A percentile compares a stretch with the other conserved stretches of the same genome.
These are phyloP conservation scores for Echinometra lucunter DNA, from an alignment of 53 echinoderm and acorn worm species.

Conservation along the genomic window DNA sequence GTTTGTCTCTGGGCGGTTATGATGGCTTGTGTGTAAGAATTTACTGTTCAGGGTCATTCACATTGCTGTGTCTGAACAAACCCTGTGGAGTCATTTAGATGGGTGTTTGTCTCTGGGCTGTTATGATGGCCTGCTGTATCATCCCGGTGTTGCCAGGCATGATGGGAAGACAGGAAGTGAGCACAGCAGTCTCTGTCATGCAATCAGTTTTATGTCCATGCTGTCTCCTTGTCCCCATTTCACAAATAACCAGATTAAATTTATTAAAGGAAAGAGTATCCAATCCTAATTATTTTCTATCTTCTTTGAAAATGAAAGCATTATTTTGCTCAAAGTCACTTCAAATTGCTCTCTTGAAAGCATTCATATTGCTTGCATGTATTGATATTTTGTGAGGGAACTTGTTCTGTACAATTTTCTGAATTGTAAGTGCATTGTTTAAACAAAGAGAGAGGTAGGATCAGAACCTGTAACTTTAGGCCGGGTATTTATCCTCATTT, in stretches of 20 bases:
- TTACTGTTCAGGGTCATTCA: not conserved
- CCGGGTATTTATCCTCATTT: no score
- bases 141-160: conserved; percentile 38
- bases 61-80: not conserved
- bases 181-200: conserved; percentile 46
- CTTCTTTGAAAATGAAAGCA: not conserved
- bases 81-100: not conserved
- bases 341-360: not conserved
- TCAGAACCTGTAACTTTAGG: no score
- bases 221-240: not conserved
- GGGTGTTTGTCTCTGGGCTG: conserved; percentile 33
- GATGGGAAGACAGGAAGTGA: conserved; percentile 62
- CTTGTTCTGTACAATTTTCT: not conserved
- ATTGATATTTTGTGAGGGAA: not conserved
- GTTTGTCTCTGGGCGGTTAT: conserved; percentile 20
- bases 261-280: not conserved
- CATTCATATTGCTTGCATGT: not conserved
- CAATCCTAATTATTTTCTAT: not conserved
- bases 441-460: no score
- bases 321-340: not conserved
- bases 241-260: not conserved
- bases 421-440: not conserved
- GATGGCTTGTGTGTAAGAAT: no score
- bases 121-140: conserved; percentile 36
- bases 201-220: not conserved